phyloP scores from a whole-genome alignment of 2,113 vertebrate genomes.

The Ancistrus triradiatus region DNA sequence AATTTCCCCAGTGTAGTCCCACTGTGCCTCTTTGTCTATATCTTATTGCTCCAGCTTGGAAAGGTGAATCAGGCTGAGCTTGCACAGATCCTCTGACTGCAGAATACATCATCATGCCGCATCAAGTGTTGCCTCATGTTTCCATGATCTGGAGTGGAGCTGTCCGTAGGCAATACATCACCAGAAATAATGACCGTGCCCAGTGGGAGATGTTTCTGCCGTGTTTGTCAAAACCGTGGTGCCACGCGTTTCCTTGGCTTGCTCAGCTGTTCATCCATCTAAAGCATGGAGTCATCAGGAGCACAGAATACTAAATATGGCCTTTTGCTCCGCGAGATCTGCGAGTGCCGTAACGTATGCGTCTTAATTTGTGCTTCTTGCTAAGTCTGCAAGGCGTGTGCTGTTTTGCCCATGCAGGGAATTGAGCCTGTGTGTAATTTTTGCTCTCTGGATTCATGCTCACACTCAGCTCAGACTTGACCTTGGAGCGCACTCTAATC shows the following conservation, averaged over 20 bases:
- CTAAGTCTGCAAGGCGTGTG: not conserved
- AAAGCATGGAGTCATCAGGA: not conserved
- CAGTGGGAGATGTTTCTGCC: slow-evolving; percentile 13
- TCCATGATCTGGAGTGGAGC: not conserved
- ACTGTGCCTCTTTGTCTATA: not conserved
- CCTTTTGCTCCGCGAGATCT: not conserved
- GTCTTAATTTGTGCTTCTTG: not conserved
- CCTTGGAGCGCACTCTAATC: slow-evolving; percentile 22
- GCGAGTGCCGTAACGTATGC: not conserved
- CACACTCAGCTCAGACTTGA: slow-evolving; percentile 4
- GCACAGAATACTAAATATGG: slow-evolving; percentile 1
- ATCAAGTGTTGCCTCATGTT: not conserved
- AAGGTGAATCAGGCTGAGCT: not conserved
- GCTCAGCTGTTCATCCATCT: slow-evolving; percentile 10
- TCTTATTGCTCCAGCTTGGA: not conserved
- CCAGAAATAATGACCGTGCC: slow-evolving; percentile 6
- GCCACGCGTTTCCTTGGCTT: slow-evolving; percentile 1
- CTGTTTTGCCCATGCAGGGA: slow-evolving; percentile 1
- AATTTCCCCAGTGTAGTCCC: not conserved
- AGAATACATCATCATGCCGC: slow-evolving; percentile 4
- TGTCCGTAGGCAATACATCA: not conserved
- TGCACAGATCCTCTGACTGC: not conserved
- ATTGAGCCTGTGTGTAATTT: not conserved
- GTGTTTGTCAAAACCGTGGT: slow-evolving; percentile 12
- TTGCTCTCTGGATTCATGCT: slow-evolving; percentile 4